Evolutionary conservation across 2,888 invertebrate genomes (phyloP).

Genomic region (Cephonodes hylas): DNA sequence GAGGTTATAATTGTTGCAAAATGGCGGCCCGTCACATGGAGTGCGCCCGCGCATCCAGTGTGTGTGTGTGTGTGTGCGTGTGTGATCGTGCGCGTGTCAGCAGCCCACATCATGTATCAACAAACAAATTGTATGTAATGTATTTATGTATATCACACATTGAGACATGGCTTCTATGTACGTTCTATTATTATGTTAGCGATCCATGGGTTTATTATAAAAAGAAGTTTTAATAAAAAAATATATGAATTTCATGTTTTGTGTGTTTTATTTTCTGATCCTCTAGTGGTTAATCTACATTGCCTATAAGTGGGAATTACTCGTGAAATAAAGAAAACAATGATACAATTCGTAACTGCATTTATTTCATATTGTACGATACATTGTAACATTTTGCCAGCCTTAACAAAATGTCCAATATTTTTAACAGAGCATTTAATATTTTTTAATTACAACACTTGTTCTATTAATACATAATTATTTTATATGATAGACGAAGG

Average conservation of each 20-base stretch:
- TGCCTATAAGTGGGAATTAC: neutral
- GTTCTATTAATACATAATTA: neutral
- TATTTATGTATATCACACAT: constrained; percentile 62
- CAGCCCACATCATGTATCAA: constrained; percentile 31
- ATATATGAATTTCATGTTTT: constrained; percentile 61
- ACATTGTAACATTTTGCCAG: constrained; percentile 70
- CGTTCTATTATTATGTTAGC: constrained; percentile 76
- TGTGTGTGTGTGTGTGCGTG: constrained; percentile 34
- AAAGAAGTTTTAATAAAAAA: constrained; percentile 79
- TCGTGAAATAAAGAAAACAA: neutral
- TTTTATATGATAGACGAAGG: neutral
- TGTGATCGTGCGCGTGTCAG: constrained; percentile 28
- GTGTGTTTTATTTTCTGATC: constrained; percentile 38
- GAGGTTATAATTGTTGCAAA: no score
- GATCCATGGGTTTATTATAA: constrained; percentile 76
- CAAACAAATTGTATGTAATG: constrained; percentile 43
- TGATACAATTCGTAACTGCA: constrained; percentile 62
- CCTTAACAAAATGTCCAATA: constrained; percentile 64
- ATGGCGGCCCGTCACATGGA: constrained; percentile 35
- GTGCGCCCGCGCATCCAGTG: constrained; percentile 11
- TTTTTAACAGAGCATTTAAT: neutral
- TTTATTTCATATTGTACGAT: constrained; percentile 54
- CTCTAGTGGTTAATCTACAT: neutral
- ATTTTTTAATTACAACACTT: neutral
- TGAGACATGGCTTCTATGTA: constrained; percentile 74